Conservation (phyloP, 2,113 vertebrate species). For the Alexandromys fortis region DNA sequence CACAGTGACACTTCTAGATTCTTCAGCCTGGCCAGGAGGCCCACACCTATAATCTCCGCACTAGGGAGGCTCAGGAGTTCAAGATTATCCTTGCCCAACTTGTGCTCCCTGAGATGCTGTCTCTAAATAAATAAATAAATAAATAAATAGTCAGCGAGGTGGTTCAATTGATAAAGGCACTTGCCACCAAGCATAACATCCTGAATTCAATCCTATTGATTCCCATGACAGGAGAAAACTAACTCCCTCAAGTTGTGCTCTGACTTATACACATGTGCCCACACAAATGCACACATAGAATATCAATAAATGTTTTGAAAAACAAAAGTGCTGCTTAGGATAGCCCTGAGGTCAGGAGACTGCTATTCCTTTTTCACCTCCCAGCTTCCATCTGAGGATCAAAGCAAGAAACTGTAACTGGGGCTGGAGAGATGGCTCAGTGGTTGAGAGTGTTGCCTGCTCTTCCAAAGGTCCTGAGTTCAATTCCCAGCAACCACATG, state of each 20-base stretch:
- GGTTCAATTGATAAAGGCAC: too few species aligned
- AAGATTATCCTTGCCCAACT: not conserved
- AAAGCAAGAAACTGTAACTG: not conserved
- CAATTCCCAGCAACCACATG: too few species aligned
- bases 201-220: not conserved
- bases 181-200: not conserved
- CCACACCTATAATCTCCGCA: not conserved
- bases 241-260: not conserved
- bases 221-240: not conserved
- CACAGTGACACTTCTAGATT: not conserved
- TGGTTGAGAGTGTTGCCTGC: too few species aligned
- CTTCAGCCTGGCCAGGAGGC: not conserved
- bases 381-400: not conserved
- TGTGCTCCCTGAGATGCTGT: not conserved
- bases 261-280: not conserved
- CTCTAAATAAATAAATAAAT: not conserved
- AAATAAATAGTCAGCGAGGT: too few species aligned
- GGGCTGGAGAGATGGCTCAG: too few species aligned
- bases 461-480: too few species aligned
- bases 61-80: not conserved
- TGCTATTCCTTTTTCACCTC: not conserved
- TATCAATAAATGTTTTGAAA: not conserved
- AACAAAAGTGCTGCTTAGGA: not conserved
- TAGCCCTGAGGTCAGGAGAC: not conserved
- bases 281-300: not conserved